Percentiles rank a stretch among this genome's conserved stretches.
Evolutionary conservation across 2,888 invertebrate genomes (phyloP).

Genomic region (Folsomia candida): DNA sequence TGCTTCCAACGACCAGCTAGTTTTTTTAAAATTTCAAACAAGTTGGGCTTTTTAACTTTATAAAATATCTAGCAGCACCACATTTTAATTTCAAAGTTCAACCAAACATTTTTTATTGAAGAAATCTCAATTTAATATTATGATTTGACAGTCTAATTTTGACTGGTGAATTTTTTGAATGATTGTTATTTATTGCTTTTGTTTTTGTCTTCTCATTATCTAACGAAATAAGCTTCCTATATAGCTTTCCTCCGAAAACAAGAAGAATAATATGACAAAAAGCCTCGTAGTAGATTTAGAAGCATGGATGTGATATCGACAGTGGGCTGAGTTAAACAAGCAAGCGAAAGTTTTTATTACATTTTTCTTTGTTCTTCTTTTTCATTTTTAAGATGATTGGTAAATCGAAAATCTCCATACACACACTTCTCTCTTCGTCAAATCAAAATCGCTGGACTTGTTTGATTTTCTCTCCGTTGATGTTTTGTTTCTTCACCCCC

Average conservation of each 20-base stretch:
- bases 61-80: no score
- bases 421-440: constrained; percentile 11
- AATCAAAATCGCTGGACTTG: constrained; percentile 19
- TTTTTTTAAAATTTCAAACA: no score
- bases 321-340: constrained; percentile 16
- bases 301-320: constrained; percentile 18
- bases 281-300: neutral
- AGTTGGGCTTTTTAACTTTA: no score
- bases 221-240: no score
- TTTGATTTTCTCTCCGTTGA: constrained; percentile 1
- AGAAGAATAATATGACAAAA: neutral
- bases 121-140: no score
- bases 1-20: no score
- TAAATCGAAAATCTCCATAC: constrained; percentile 8
- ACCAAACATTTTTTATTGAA: no score
- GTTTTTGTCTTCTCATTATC: constrained; percentile 1
- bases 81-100: no score
- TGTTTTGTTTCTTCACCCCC: neutral
- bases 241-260: no score
- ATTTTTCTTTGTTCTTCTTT: neutral
- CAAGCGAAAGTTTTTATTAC: constrained; percentile 10
- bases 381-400: neutral
- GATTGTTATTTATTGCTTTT: neutral
- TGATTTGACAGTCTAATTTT: no score
- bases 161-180: no score